phyloP scores from a whole-genome alignment of 2,888 invertebrate genomes.

The Gryllus longicercus region DNA sequence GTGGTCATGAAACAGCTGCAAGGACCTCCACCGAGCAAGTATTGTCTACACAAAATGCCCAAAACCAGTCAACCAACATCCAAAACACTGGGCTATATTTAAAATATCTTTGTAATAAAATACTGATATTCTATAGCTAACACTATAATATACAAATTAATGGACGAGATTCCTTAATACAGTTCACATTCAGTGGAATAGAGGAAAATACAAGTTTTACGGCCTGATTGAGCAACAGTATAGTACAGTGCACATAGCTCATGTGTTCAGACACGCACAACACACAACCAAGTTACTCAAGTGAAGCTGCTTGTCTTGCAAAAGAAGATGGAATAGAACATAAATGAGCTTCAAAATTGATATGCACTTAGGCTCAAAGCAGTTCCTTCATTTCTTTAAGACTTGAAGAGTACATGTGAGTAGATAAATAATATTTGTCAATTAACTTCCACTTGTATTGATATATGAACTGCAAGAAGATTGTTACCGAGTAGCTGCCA shows the following conservation, averaged over 20 bases:
- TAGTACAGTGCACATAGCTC: no score
- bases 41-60: conserved; percentile 6
- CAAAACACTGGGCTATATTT: neutral
- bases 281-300: neutral
- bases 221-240: no score
- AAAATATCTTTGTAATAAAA: neutral
- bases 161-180: neutral
- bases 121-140: neutral
- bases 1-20: no score
- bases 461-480: neutral
- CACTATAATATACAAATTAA: neutral
- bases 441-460: neutral
- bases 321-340: neutral
- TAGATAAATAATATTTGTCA: neutral
- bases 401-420: no score
- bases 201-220: no score
- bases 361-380: no score
- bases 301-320: neutral
- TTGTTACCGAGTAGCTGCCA: neutral
- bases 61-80: neutral
- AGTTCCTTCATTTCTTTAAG: no score
- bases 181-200: neutral
- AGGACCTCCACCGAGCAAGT: neutral
- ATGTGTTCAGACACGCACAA: neutral
- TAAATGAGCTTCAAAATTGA: no score